Evolutionary conservation across 1,140 invertebrate species (phyloP).

Genomic region (Aricia agestis): DNA sequence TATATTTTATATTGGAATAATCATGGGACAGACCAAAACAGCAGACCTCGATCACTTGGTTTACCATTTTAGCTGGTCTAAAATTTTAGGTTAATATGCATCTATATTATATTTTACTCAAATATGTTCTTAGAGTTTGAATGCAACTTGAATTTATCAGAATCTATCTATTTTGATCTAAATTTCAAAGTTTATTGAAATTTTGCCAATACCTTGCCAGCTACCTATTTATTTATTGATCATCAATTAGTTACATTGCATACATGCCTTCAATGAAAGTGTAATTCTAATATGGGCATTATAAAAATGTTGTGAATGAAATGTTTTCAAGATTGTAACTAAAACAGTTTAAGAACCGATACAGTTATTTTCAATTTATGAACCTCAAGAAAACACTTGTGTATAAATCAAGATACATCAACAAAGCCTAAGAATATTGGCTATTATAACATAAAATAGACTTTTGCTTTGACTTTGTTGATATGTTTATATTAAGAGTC

Average conservation of each 20-base stretch:
- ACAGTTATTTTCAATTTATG: not conserved
- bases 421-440: too few relatives aligned
- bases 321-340: not conserved
- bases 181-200: slow-evolving; percentile 7
- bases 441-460: too few relatives aligned
- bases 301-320: not conserved
- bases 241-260: slow-evolving; percentile 8
- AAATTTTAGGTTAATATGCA: not conserved
- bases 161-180: slow-evolving; percentile 2
- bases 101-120: not conserved
- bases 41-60: too few relatives aligned
- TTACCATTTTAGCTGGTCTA: not conserved
- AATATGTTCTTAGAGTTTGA: not conserved
- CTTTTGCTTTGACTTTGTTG: too few relatives aligned
- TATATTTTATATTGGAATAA: too few relatives aligned
- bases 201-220: slow-evolving; percentile 24
- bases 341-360: not conserved
- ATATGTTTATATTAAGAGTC: too few relatives aligned
- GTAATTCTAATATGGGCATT: not conserved
- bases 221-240: slow-evolving; percentile 13
- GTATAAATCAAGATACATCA: too few relatives aligned
- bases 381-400: not conserved
- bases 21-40: too few relatives aligned
- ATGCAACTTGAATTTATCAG: not conserved
- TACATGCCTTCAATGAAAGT: not conserved